These are phyloP conservation scores for Lasioglossum baleicum DNA, from an alignment of 1,140 invertebrate species.

Conservation along the genomic window DNA sequence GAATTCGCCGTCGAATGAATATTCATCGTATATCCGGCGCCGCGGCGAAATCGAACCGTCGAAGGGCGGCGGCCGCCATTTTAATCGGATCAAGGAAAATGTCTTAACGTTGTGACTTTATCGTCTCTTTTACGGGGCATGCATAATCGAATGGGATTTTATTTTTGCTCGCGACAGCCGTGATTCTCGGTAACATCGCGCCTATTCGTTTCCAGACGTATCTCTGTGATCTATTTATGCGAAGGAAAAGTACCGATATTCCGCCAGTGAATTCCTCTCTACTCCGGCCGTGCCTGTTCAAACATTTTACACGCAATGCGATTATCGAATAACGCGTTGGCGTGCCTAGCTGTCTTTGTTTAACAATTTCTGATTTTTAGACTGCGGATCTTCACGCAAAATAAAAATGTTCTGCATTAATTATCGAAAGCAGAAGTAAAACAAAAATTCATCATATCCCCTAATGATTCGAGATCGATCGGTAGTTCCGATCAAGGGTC, in stretches of 20 bases:
- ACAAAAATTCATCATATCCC: too few species aligned
- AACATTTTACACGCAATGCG: too few species aligned
- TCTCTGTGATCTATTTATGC: background rate
- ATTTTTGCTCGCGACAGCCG: background rate
- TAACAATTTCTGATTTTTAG: too few species aligned
- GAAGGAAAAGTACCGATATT: background rate
- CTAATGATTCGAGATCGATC: too few species aligned
- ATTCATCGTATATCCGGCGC: slow-evolving; percentile 36
- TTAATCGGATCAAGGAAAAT: slow-evolving; percentile 53
- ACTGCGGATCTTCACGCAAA: too few species aligned
- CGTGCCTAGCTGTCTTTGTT: too few species aligned
- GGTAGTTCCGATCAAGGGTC: too few species aligned
- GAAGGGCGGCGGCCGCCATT: slow-evolving; percentile 29
- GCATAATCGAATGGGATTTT: slow-evolving; percentile 49
- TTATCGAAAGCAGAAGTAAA: too few species aligned
- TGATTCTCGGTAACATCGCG: background rate
- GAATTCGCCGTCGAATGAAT: slow-evolving; percentile 36
- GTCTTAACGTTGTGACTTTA: slow-evolving; percentile 44
- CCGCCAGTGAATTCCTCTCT: background rate
- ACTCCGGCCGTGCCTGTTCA: too few species aligned
- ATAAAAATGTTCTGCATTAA: too few species aligned
- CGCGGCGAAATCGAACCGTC: background rate
- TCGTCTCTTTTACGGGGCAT: slow-evolving; percentile 20
- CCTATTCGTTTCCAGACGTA: background rate
- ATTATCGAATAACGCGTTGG: too few species aligned